Conservation (phyloP, 2,797 vertebrate species). For the Takifugu rubripes region DNA sequence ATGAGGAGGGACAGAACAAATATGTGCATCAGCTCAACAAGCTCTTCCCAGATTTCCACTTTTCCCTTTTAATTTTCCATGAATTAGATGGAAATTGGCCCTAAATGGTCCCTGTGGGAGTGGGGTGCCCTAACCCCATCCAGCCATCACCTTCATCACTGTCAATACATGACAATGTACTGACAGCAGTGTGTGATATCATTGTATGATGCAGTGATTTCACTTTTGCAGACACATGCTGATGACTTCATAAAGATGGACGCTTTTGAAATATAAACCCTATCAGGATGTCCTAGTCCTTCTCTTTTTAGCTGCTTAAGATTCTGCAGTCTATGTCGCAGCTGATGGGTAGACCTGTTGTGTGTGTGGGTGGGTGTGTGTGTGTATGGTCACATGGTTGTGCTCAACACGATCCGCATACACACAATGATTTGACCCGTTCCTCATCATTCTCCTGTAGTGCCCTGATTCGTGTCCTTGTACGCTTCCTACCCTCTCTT, state of each 20-base stretch:
- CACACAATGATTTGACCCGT: too few species aligned
- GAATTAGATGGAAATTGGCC: neutral
- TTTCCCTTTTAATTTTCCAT: neutral
- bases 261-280: neutral
- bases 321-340: too few species aligned
- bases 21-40: neutral
- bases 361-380: constrained; percentile 6
- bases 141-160: neutral
- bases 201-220: neutral
- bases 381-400: constrained; percentile 1
- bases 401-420: neutral
- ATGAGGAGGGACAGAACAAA: constrained; percentile 66
- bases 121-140: neutral
- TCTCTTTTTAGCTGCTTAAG: too few species aligned
- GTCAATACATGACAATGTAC: neutral
- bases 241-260: neutral
- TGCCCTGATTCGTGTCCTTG: too few species aligned
- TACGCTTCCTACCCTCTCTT: too few species aligned
- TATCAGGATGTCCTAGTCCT: too few species aligned
- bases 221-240: too few species aligned
- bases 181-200: neutral
- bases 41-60: neutral
- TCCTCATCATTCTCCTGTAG: too few species aligned
- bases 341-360: neutral
- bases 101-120: neutral